These are phyloP conservation scores for Drosophila auraria DNA, from an alignment of 1,140 invertebrate species.

Conservation along the genomic window DNA sequence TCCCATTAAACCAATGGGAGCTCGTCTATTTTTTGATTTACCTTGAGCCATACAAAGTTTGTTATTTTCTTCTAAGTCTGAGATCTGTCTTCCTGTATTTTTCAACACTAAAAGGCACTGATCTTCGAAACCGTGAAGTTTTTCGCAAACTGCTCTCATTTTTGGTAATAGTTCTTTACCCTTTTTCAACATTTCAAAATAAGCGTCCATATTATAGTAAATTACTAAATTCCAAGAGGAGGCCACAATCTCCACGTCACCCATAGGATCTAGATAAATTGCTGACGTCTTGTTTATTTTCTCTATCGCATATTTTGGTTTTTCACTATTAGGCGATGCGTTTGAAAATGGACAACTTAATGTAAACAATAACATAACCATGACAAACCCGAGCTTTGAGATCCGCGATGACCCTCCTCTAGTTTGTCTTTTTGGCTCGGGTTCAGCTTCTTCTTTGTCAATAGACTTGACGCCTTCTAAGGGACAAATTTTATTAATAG, in stretches of 20 bases:
- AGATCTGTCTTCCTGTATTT: neutral
- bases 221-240: too few relatives aligned
- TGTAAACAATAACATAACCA: neutral
- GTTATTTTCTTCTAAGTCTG: slow-evolving; percentile 1
- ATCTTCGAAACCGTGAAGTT: slow-evolving; percentile 4
- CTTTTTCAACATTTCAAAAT: neutral
- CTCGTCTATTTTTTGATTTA: neutral
- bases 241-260: too few relatives aligned
- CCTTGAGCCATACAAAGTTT: neutral
- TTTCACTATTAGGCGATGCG: neutral
- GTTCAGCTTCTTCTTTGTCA: neutral
- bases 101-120: neutral
- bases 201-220: slow-evolving; percentile 3
- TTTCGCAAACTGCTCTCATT: neutral
- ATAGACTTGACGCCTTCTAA: neutral
- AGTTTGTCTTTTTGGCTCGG: neutral
- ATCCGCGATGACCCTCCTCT: neutral
- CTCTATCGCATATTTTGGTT: too few relatives aligned
- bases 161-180: neutral
- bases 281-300: too few relatives aligned
- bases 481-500: neutral
- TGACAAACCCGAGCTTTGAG: neutral
- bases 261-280: too few relatives aligned
- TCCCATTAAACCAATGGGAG: slow-evolving; percentile 4
- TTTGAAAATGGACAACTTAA: neutral